These are phyloP conservation scores for Eulacestoma nigropectus DNA, from an alignment of 2,113 vertebrate species.

Conservation along the genomic window DNA sequence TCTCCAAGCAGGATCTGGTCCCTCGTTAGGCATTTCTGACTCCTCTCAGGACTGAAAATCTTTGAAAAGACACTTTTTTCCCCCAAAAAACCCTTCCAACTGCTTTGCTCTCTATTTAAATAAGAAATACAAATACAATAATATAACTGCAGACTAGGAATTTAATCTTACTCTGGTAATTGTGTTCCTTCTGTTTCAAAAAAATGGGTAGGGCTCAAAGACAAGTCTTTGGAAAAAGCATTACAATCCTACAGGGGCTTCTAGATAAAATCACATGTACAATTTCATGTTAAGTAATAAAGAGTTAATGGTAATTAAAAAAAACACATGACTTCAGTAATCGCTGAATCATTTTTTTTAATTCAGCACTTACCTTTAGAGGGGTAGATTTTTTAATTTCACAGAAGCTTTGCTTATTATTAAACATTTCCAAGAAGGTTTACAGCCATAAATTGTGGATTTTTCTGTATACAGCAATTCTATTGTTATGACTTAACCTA, in stretches of 20 bases:
- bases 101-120: constrained; percentile 44
- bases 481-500: constrained; percentile 72
- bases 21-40: background rate
- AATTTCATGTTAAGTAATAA: constrained; percentile 40
- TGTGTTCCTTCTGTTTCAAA: background rate
- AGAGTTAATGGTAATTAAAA: constrained; percentile 65
- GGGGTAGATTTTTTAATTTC: constrained; percentile 45
- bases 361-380: constrained; percentile 45
- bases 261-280: constrained; percentile 44
- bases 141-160: background rate
- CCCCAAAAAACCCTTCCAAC: background rate
- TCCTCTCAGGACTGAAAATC: background rate
- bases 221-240: background rate
- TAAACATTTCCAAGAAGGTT: constrained; percentile 62
- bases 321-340: constrained; percentile 8
- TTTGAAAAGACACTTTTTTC: background rate
- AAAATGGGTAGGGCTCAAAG: background rate
- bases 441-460: constrained; percentile 43
- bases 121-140: background rate
- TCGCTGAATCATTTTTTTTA: constrained; percentile 30
- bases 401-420: constrained; percentile 52
- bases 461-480: constrained; percentile 49
- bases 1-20: background rate
- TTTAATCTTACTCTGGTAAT: background rate
- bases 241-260: constrained; percentile 32